Conservation (phyloP, 2,888 invertebrate genomes). For the Leptinotarsa rubiginosa region DNA sequence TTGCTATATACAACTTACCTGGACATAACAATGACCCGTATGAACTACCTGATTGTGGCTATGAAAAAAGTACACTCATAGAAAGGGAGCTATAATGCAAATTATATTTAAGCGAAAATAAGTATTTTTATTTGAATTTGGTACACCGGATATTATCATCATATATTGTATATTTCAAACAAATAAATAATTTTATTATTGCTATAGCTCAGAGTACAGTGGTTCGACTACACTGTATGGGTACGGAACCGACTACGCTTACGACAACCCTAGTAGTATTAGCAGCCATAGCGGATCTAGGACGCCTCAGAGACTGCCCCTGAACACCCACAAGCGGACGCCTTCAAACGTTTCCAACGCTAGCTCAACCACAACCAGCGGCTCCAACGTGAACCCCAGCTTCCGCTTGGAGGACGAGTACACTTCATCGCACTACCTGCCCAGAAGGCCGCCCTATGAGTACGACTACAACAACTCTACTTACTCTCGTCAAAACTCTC, state of each 20-base stretch:
- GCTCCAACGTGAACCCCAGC: constrained; percentile 73
- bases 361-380: constrained; percentile 70
- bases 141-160: too few species aligned
- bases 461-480: constrained; percentile 58
- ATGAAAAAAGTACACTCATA: too few species aligned
- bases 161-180: too few species aligned
- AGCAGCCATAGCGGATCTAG: constrained; percentile 65
- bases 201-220: constrained; percentile 63
- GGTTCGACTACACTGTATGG: constrained; percentile 63
- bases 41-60: too few species aligned
- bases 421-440: constrained; percentile 67
- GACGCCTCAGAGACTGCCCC: constrained; percentile 65
- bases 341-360: constrained; percentile 80
- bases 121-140: too few species aligned
- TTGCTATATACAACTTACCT: too few species aligned
- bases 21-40: too few species aligned
- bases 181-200: not conserved
- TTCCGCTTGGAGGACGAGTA: constrained; percentile 74
- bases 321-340: constrained; percentile 77
- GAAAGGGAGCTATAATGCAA: too few species aligned
- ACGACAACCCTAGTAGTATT: constrained; percentile 70
- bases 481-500: constrained; percentile 67
- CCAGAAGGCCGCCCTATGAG: constrained; percentile 61
- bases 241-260: constrained; percentile 68
- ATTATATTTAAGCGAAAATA: too few species aligned